Evolutionary conservation across 2,888 invertebrate genomes (phyloP), one percentile per base, ranked within the genome.

Genomic region (Agrochola litura): DNA sequence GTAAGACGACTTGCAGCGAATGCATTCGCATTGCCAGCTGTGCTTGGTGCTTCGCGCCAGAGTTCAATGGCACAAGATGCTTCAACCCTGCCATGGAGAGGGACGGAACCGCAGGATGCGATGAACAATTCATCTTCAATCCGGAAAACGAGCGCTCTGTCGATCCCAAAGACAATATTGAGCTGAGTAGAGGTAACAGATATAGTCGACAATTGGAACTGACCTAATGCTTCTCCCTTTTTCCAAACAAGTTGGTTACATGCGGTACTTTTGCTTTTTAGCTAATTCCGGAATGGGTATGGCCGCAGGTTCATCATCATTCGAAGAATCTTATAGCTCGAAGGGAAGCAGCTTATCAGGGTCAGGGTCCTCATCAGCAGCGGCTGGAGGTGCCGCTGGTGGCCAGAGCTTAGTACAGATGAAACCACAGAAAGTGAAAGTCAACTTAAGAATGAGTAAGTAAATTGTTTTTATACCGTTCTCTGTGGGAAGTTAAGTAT

Each of bases 11-110:
- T 0, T 99, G 99, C 95, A 98, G 98, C 87, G 98, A 98, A 89
- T 99, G 99, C 94, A 98, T 99, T 87, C 97, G 98, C 93, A 98
- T 99, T 82, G 97, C 98, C 86, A 97, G 98, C 84, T 99, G 99
- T 93, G 98, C 98, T 14, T 99, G 99, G 99, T 96, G 96, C 90
- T 96, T 92, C 88, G 94, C 95, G 43, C 82, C 93, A 4, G 93
- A 94, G 46, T 96, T 95, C 91, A 96, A 96, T 77, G 95, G 95
- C 41, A 96, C 96, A 5, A 93, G 98, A 84, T 97, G 98, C 92
- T 97, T 97, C 92, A 97, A 97, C 92, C 97, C 98, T 10, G 96
- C 96, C 25, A 93, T 96, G 92, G 94, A 94, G 90, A 79, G 80
- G 9, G 92, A 96, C 84, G 95, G 95, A 73, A 95, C 95, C 12